Evolutionary conservation across 2,888 invertebrate species (phyloP).

Genomic region (Hermaeophaga mercurialis): DNA sequence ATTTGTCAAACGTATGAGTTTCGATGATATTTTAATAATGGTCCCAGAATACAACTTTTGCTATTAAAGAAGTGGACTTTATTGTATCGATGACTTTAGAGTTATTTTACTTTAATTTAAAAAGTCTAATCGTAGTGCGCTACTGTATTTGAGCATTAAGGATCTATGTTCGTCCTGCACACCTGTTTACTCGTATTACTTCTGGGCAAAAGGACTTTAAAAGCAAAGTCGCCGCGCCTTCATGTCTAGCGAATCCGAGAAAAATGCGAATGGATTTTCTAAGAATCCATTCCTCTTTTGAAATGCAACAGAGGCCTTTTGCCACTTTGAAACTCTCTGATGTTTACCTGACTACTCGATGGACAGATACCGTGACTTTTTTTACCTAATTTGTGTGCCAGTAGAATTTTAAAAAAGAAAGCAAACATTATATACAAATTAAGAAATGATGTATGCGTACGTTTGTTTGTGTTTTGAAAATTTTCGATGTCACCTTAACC

Average conservation of each 20-base stretch:
- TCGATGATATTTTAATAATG: too few relatives aligned
- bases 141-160: conserved; percentile 9
- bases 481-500: background rate
- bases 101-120: too few relatives aligned
- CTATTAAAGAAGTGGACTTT: too few relatives aligned
- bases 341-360: conserved; percentile 24
- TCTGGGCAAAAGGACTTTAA: conserved; percentile 29
- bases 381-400: too few relatives aligned
- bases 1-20: too few relatives aligned
- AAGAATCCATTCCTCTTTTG: conserved; percentile 39
- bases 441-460: too few relatives aligned
- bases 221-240: conserved; percentile 42
- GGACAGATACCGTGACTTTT: background rate
- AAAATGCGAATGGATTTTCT: conserved; percentile 49
- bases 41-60: too few relatives aligned
- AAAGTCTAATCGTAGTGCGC: too few relatives aligned
- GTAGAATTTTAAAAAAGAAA: too few relatives aligned
- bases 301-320: conserved; percentile 13
- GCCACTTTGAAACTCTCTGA: conserved; percentile 25
- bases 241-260: conserved; percentile 48
- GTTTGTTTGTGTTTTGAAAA: background rate
- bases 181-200: conserved; percentile 36
- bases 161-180: conserved; percentile 19
- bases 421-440: too few relatives aligned
- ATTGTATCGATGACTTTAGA: too few relatives aligned